Evolutionary conservation across 2,113 vertebrate genomes (phyloP).

Genomic region (Psilopogon haemacephalus): DNA sequence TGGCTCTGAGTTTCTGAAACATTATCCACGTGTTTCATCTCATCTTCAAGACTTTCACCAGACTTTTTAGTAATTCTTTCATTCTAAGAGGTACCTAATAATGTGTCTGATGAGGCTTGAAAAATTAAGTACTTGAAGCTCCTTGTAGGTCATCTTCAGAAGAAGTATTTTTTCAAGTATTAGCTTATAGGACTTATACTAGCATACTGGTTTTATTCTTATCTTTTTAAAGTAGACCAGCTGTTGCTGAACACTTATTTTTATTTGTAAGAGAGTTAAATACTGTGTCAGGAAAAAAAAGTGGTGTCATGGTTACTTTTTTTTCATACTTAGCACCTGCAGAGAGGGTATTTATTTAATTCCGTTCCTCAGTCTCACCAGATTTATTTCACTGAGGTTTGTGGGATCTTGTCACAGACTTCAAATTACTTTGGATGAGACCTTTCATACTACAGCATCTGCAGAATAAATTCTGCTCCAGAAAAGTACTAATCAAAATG

Average conservation of each 20-base stretch:
- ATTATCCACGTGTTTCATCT: not conserved
- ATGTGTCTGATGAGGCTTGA: not conserved
- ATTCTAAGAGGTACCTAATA: not conserved
- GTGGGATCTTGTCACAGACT: not conserved
- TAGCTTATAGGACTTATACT: not conserved
- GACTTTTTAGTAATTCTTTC: not conserved
- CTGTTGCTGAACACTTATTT: not conserved
- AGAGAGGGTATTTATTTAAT: not conserved
- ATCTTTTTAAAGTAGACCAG: not conserved
- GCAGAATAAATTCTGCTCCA: not conserved
- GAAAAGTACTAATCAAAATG: not conserved
- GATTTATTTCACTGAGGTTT: not conserved
- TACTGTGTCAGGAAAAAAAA: not conserved
- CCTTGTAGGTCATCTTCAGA: not conserved
- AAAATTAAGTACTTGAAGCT: not conserved
- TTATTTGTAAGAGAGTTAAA: not conserved
- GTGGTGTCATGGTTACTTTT: not conserved
- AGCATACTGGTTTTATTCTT: not conserved
- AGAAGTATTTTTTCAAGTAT: not conserved
- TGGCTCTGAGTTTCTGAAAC: slow-evolving; percentile 37
- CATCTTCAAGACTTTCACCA: not conserved
- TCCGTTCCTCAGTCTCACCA: not conserved
- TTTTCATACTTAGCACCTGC: not conserved
- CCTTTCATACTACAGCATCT: not conserved
- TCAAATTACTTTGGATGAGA: not conserved